Percentiles rank a stretch among this genome's conserved stretches.
These are phyloP conservation scores for Noctua comes DNA, from an alignment of 2,888 invertebrate genomes.

Conservation along the genomic window DNA sequence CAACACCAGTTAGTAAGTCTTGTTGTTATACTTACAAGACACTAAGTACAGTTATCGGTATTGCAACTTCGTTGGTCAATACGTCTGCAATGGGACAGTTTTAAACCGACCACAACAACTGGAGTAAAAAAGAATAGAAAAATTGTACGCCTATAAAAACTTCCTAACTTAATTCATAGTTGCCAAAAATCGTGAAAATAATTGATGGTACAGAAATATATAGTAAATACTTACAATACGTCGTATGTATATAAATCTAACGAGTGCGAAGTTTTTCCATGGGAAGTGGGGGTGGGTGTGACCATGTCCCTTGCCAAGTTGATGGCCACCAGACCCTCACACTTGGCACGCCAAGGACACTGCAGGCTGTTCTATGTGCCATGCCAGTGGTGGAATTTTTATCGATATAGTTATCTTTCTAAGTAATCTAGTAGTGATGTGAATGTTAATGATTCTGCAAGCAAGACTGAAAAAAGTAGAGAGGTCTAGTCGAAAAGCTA, in stretches of 20 bases:
- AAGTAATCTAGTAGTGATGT: background rate
- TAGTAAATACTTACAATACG: conserved; percentile 8
- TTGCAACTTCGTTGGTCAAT: background rate
- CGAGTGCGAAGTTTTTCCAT: conserved; percentile 14
- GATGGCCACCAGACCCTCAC: conserved; percentile 35
- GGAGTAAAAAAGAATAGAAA: background rate
- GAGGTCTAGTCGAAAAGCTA: background rate
- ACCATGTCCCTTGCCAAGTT: conserved; percentile 38
- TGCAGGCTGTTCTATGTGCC: conserved; percentile 24
- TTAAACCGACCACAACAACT: background rate
- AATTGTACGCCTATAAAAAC: background rate
- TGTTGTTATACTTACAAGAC: background rate
- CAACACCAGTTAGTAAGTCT: background rate
- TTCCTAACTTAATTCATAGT: background rate
- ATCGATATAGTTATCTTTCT: conserved; percentile 9
- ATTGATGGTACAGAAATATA: background rate
- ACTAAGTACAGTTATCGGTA: background rate
- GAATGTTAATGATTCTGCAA: background rate
- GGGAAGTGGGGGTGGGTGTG: conserved; percentile 9
- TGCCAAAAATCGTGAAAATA: conserved; percentile 30
- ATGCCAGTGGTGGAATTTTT: conserved; percentile 1
- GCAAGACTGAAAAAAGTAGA: background rate
- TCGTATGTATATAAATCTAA: conserved; percentile 34
- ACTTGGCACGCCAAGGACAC: conserved; percentile 68
- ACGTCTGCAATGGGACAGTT: background rate